Base-by-base conservation (phyloP, 2,113 vertebrate genomes). In the Prietella phreatophila region DNA sequence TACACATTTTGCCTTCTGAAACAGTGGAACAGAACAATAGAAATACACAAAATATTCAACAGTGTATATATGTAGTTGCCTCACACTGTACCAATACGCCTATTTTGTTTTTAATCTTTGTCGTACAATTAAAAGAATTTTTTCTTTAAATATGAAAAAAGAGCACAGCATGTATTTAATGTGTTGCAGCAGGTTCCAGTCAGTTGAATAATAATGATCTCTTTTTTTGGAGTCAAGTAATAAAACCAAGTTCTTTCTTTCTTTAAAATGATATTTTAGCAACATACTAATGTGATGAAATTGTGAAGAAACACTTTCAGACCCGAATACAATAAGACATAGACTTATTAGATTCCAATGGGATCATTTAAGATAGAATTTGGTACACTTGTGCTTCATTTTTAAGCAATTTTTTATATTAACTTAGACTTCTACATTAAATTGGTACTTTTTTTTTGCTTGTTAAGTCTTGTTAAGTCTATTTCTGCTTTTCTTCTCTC, bases 361-460 rank as follows among this genome's bases (percentile, higher is more conserved):
- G 71, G 71, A 73, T 73, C 67, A 69, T 69, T 69, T 69, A 69
- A 69, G 30, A 69, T 36, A n/a, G 36, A 73, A 73, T 39, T 14
- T 33, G 7, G 33, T 39, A 73, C 17, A 39, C 42, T 47, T 7
- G 42, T 47, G 42, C 42, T 47, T 47, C 42, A 47, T 73, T 39
- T 20, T 39, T 33, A 73, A 39, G 19, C 69, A 13, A 30, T 33
- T 20, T 73, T 39, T 73, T 19, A 75, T 42, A 75, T 22, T 42
- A 22, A 42, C 71, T 22, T 75, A 22, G 36, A 42, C 36, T 10
- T 42, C 36, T 19, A 22, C 8, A 22, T 36, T 75, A 1, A 75
- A 42, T 42, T 75, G 63, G 3, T 0, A 10, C 2, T 17, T 69
- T 22, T 42, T 17, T 33, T 69, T 69, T 69, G 30, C 67, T 27